phyloP scores from a whole-genome alignment of 2,888 invertebrate species.

The Pyrocoelia pectoralis region DNA sequence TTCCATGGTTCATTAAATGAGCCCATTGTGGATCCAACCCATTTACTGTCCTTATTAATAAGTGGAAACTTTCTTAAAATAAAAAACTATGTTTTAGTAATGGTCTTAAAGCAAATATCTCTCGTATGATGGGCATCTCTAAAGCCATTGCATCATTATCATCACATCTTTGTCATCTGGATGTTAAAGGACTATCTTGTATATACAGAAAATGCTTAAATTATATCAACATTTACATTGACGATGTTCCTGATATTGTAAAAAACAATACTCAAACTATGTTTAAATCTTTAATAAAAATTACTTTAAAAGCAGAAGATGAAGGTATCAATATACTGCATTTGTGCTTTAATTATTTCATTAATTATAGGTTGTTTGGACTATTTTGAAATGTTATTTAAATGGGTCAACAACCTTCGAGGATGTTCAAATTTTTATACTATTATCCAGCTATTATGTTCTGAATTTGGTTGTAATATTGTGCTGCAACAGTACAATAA shows the following conservation, averaged over 20 bases:
- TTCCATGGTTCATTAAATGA: no score
- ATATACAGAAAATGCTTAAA: slow-evolving; percentile 54
- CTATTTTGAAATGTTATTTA: slow-evolving; percentile 13
- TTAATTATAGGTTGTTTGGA: not conserved
- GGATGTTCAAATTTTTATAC: slow-evolving; percentile 46
- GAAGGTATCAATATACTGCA: not conserved
- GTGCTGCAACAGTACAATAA: slow-evolving; percentile 54
- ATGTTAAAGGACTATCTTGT: slow-evolving; percentile 44
- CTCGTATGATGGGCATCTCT: slow-evolving; percentile 51
- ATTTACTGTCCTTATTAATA: no score
- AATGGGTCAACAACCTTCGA: slow-evolving; percentile 17
- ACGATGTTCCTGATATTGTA: slow-evolving; percentile 73
- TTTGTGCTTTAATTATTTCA: not conserved
- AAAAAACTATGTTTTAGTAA: slow-evolving; percentile 23
- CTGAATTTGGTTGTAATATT: slow-evolving; percentile 52
- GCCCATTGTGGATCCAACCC: no score
- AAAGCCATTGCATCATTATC: slow-evolving; percentile 48
- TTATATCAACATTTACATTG: slow-evolving; percentile 68
- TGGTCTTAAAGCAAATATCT: slow-evolving; percentile 49
- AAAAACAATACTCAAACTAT: slow-evolving; percentile 65
- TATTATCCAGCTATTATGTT: slow-evolving; percentile 46
- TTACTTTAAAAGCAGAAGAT: slow-evolving; percentile 48
- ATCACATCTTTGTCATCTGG: slow-evolving; percentile 45
- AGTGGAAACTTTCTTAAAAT: not conserved
- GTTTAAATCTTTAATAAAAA: slow-evolving; percentile 59